phyloP scores from a whole-genome alignment of 2,113 vertebrate genomes.

The Pterophyllum scalare region DNA sequence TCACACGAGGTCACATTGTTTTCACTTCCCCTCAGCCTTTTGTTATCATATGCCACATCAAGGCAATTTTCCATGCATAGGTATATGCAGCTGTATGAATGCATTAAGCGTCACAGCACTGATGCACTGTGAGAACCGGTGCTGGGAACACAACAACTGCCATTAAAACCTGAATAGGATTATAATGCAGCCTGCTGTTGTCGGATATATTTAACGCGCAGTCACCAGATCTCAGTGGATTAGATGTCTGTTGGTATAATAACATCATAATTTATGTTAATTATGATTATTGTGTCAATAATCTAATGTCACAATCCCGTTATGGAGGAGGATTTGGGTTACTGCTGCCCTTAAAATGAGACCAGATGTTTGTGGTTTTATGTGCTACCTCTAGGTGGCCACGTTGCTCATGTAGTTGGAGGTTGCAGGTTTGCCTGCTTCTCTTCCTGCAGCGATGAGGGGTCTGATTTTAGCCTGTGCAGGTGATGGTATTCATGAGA shows the following conservation, averaged over 20 bases:
- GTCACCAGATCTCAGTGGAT: constrained; percentile 56
- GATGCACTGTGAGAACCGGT: constrained; percentile 37
- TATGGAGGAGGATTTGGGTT: constrained; percentile 62
- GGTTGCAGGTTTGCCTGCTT: not conserved
- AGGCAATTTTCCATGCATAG: not conserved
- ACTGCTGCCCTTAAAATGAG: constrained; percentile 45
- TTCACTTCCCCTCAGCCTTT: not conserved
- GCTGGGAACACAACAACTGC: constrained; percentile 48
- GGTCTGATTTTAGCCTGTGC: not conserved
- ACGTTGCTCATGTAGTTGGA: constrained; percentile 39
- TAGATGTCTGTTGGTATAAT: constrained; percentile 60
- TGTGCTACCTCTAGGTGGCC: constrained; percentile 67
- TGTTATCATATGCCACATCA: not conserved
- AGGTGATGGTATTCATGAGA: not conserved
- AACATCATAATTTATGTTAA: constrained; percentile 70
- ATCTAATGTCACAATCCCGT: constrained; percentile 52
- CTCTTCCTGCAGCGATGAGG: not conserved
- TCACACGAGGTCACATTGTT: not conserved
- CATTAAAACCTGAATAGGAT: constrained; percentile 42
- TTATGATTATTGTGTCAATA: constrained; percentile 68
- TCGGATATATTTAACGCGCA: constrained; percentile 46
- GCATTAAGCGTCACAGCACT: constrained; percentile 2
- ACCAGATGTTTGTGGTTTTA: constrained; percentile 42
- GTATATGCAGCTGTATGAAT: constrained; percentile 21
- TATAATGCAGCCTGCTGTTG: constrained; percentile 46